Evolutionary conservation across 35 echinoderm and acorn worm genomes (phyloP), one percentile per base, ranked within the genome.

Genomic region (Apostichopus japonicus): DNA sequence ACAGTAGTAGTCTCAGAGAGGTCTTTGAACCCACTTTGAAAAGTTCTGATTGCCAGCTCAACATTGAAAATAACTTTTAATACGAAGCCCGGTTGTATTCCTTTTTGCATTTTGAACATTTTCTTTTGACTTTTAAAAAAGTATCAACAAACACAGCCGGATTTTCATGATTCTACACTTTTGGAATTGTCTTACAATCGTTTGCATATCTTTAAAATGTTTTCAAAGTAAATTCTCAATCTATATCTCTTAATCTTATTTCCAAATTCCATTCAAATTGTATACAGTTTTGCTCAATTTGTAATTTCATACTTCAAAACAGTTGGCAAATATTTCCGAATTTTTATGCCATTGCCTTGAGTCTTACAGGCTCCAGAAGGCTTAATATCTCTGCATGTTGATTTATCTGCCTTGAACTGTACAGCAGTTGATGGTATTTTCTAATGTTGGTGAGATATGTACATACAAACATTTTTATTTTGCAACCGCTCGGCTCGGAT

Each of bases 341-440:
- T 8, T 59, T 84, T 58, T 57, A 6, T 84, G 51, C 53, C 23
- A 57, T 58, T 16, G 81, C 55, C 17, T 84, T 84, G 81, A 84
- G 56, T 58, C 56, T 33, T 57, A 22, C 81, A 58, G 54, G 56
- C 81, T 84, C 81, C 54, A 84, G 16, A 17, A 84, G 57, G 56
- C 54, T 84, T 53, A 23, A 84, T 19, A 75, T 75, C 71, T 75
- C 22, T 75, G 71, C 6, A n/a, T 75, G 15, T 75, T 75, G 71
- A 75, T 75, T 75, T 7, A 75, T 75, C 71, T 75, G 15, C 21
- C 21, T 7, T 15, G n/a, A 16, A 19, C 71, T 75, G 71, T 23
- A 0, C n/a, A 0, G 13, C 7, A 61, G 13, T 10, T 19, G 0
- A 75, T 7, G 15, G 21, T 75, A 61, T 75, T 24, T 75, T 2